Evolutionary conservation across 2,113 vertebrate species (phyloP).

Genomic region (human): GRCh38 chr13:74368001-74368500

Average conservation of each 20-base stretch:
- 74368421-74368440: background rate
- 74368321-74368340: conserved; percentile 40
- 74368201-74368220: background rate
- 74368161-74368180: conserved; percentile 33
- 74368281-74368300: conserved; percentile 38
- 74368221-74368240: background rate
- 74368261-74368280: background rate
- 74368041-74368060: background rate
- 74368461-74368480: background rate
- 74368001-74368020: background rate
- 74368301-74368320: conserved; percentile 13
- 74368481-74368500: background rate
- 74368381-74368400: background rate
- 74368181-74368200: conserved; percentile 24
- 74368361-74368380: conserved; percentile 20
- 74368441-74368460: background rate
- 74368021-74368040: background rate
- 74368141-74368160: conserved; percentile 60
- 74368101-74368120: conserved; percentile 36
- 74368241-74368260: background rate
- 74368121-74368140: background rate
- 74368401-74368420: conserved; percentile 6
- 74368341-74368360: conserved; percentile 48
- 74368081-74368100: conserved; percentile 27
- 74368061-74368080: background rate